Base-by-base conservation (phyloP, 1,140 invertebrate genomes). In the Drosophila obscura region DNA sequence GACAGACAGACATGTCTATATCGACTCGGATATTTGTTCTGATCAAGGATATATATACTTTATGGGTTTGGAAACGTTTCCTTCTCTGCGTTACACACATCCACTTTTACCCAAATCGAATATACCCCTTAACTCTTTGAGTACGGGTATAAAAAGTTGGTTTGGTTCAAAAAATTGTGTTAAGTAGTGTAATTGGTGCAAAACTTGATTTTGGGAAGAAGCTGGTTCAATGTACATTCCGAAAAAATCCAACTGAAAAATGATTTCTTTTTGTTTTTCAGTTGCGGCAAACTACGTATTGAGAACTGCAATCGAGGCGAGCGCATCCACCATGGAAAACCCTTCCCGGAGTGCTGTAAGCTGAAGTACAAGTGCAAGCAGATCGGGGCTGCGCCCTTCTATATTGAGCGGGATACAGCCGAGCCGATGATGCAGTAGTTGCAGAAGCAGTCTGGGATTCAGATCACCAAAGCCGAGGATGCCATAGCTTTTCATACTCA, bases 321-420 rank as follows among this genome's bases (percentile, higher is more conserved):
- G n/a, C 69, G 90, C 28, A 80, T 91, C 31, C 31, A 73, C 53
- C 61, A 62, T 0, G 73, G 73, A 16, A 84, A 91, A n/a, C 78
- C 90, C 15, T 91, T 87, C 41, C 90, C 90, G 8, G 90, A 91
- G 15, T 91, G 90, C 66, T 91, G 90, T 55, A 78, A 80, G 16
- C 52, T 90, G 22, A 67, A 71, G n/a, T 91, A 90, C 66, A 91
- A 91, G 55, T 91, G 90, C 74, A 90, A 90, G 39, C 50, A 83
- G 26, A 26, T 57, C 4, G 74, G 79, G n/a, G 83, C 74, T 39
- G 61, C 66, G 41, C 75, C 90, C 43, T 90, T 78, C 49, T 91
- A 74, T 24, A 91, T 91, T 43, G 81, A 85, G n/a, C 45, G 80
- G 35, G 65, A 89, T 45, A 49, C 84, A 5, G 76, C 64, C 13